A percentile compares a stretch with the other conserved stretches of the same genome.
Conservation (phyloP, 2,888 invertebrate species). For the Frankliniella intonsa region DNA sequence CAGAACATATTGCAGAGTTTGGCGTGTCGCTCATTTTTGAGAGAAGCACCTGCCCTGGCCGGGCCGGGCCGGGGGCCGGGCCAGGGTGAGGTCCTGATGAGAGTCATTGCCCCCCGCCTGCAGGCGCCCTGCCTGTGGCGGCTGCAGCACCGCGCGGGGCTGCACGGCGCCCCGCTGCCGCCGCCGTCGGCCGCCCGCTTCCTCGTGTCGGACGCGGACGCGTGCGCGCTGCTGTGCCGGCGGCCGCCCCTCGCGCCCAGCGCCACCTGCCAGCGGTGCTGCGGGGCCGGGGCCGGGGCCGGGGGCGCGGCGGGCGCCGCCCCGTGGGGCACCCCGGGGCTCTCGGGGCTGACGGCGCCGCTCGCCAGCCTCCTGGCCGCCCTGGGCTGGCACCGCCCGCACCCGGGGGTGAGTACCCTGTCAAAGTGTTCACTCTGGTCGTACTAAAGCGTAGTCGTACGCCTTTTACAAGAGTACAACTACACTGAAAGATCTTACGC, state of each 20-base stretch:
- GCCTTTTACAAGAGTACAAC: too few species aligned
- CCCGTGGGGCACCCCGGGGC: not conserved
- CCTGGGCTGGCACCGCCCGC: not conserved
- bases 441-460: not conserved
- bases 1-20: too few species aligned
- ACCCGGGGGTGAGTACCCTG: not conserved
- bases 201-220: constrained; percentile 6
- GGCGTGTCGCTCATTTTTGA: too few species aligned
- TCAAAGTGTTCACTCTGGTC: too few species aligned
- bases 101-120: not conserved
- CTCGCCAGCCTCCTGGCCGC: not conserved
- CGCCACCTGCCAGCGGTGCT: not conserved
- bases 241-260: not conserved
- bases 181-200: not conserved
- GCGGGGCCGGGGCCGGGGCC: not conserved
- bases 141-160: not conserved
- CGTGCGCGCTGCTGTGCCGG: not conserved
- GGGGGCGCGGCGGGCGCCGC: not conserved
- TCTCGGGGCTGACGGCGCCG: too few species aligned
- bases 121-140: constrained; percentile 7
- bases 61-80: too few species aligned
- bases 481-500: too few species aligned
- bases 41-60: too few species aligned
- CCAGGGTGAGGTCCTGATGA: too few species aligned
- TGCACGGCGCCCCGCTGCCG: not conserved